These are phyloP conservation scores for Pseudonaja textilis DNA, from an alignment of 2,113 vertebrate species.

Conservation along the genomic window DNA sequence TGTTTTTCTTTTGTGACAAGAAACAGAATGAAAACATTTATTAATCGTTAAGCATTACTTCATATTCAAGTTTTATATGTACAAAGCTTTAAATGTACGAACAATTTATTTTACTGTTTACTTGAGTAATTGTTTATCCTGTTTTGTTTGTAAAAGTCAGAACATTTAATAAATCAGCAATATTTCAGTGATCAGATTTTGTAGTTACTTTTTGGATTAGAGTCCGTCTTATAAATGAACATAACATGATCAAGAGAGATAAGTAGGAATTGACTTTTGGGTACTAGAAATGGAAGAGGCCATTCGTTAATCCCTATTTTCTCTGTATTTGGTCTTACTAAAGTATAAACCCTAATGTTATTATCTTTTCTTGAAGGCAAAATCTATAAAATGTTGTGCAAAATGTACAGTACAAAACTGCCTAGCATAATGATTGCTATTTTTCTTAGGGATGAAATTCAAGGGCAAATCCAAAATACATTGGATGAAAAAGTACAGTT, in stretches of 20 bases:
- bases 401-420: not conserved
- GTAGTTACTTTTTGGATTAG: conserved; percentile 9
- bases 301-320: not conserved
- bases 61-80: not conserved
- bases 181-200: conserved; percentile 1
- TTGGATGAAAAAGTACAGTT: not conserved
- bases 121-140: not conserved
- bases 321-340: not conserved
- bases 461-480: not conserved
- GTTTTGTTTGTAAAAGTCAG: conserved; percentile 33
- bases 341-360: not conserved
- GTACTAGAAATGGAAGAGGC: not conserved
- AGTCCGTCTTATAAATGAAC: not conserved
- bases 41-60: conserved; percentile 31
- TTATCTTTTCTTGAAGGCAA: not conserved
- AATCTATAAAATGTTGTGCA: not conserved
- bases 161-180: conserved; percentile 49
- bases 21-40: conserved; percentile 28
- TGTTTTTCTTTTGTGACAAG: conserved; percentile 24
- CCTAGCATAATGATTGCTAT: not conserved
- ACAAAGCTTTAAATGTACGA: conserved; percentile 17
- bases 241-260: conserved; percentile 7
- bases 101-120: conserved; percentile 14
- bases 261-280: not conserved
- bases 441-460: not conserved